These are phyloP conservation scores for Daphoenositta chrysoptera DNA, from an alignment of 2,113 vertebrate genomes.

Conservation along the genomic window DNA sequence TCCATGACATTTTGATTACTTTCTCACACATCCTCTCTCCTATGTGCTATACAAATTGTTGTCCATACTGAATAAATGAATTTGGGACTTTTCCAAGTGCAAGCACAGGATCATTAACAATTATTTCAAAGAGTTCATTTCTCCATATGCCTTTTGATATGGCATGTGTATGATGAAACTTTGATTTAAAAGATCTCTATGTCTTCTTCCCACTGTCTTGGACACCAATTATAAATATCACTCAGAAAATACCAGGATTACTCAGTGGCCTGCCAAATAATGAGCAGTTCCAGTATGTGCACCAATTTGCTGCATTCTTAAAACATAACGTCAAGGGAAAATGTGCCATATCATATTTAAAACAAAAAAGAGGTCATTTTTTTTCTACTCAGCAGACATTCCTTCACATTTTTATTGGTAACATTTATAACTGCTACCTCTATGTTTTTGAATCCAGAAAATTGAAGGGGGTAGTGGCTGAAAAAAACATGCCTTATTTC, in stretches of 20 bases:
- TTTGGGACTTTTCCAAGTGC: background rate
- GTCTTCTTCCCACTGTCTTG: background rate
- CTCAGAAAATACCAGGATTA: background rate
- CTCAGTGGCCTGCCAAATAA: slow-evolving; percentile 4
- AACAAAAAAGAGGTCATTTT: background rate
- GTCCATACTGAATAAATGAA: background rate
- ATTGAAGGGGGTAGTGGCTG: background rate
- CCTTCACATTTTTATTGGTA: background rate
- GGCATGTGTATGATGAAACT: background rate
- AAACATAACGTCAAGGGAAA: slow-evolving; percentile 28
- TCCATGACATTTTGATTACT: background rate
- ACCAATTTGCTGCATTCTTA: slow-evolving; percentile 44
- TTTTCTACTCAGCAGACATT: slow-evolving; percentile 34
- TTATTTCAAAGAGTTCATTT: background rate
- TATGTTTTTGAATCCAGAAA: background rate
- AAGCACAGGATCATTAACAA: background rate
- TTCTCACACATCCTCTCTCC: background rate
- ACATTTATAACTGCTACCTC: slow-evolving; percentile 9
- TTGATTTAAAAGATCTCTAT: background rate
- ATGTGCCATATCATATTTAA: slow-evolving; percentile 35
- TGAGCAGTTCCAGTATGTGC: background rate
- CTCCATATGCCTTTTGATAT: background rate
- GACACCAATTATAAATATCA: background rate
- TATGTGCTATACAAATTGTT: background rate
- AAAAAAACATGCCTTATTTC: background rate